Percentiles rank a stretch among this genome's conserved stretches.
These are phyloP conservation scores for Metalampra italica DNA, from an alignment of 2,888 invertebrate genomes.

Conservation along the genomic window DNA sequence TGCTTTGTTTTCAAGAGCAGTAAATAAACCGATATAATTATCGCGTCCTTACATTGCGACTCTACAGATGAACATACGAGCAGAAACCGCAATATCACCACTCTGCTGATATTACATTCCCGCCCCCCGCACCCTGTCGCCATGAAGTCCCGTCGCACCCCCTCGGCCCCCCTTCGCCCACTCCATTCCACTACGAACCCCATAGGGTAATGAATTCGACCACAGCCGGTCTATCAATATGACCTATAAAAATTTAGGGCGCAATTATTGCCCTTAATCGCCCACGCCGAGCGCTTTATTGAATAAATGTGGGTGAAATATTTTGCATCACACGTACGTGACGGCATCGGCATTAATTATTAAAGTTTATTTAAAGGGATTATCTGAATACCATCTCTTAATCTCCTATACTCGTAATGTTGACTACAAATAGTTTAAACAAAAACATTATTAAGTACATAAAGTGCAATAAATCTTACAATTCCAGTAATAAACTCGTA, in stretches of 20 bases:
- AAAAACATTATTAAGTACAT: too few species aligned
- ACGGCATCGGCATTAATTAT: constrained; percentile 4
- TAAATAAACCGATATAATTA: background rate
- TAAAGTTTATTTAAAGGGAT: constrained; percentile 9
- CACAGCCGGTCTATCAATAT: constrained; percentile 56
- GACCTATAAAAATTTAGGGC: constrained; percentile 69
- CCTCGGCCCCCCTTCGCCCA: constrained; percentile 30
- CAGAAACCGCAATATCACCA: constrained; percentile 72
- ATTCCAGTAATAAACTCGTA: too few species aligned
- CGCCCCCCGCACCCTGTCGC: constrained; percentile 50
- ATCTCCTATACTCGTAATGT: too few species aligned
- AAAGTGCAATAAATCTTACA: too few species aligned
- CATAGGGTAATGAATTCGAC: constrained; percentile 70
- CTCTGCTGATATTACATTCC: constrained; percentile 70
- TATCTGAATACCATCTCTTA: constrained; percentile 4
- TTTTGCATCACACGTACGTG: background rate
- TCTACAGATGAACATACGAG: constrained; percentile 40
- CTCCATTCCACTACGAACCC: constrained; percentile 40
- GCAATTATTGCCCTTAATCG: constrained; percentile 29
- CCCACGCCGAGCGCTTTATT: background rate
- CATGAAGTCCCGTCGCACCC: constrained; percentile 53
- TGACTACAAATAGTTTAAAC: constrained; percentile 5
- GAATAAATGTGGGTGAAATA: constrained; percentile 3
- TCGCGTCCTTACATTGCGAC: constrained; percentile 20
- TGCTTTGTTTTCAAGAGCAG: background rate